Conservation (phyloP, 2,113 vertebrate species). For the Andinoacara biseriatus region DNA sequence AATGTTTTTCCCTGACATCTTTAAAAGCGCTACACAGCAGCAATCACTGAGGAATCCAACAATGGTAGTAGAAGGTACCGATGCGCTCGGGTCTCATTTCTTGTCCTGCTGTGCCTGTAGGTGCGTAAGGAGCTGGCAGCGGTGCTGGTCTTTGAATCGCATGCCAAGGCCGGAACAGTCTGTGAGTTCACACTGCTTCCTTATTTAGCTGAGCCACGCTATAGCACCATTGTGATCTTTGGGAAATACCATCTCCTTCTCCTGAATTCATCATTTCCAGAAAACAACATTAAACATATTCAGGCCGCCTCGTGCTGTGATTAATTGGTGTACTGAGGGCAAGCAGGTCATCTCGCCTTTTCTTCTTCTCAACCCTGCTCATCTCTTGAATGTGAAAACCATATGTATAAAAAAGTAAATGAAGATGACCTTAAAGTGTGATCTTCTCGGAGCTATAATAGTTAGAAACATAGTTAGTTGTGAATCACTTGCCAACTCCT, state of each 20-base stretch:
- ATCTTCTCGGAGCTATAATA: not conserved
- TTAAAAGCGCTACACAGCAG: not conserved
- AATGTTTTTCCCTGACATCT: not conserved
- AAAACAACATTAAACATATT: not conserved
- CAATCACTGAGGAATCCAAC: too few relatives aligned
- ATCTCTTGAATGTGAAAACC: constrained; percentile 2
- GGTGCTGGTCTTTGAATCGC: constrained; percentile 92
- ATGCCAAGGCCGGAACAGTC: constrained; percentile 90
- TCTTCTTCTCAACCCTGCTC: not conserved
- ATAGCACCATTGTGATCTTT: not conserved
- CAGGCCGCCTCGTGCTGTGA: not conserved
- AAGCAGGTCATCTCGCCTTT: not conserved
- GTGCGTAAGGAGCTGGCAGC: constrained; percentile 92
- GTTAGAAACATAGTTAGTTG: not conserved
- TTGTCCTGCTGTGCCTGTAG: constrained; percentile 71
- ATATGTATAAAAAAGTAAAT: not conserved
- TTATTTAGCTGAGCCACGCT: not conserved
- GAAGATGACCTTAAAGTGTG: not conserved
- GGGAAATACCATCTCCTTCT: not conserved
- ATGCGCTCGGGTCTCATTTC: not conserved
- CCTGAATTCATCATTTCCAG: not conserved
- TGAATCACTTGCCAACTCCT: not conserved
- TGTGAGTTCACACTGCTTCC: constrained; percentile 82
- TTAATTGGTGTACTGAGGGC: not conserved
- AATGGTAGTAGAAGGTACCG: not conserved